A percentile compares a stretch with the other conserved stretches of the same genome.
Conservation (phyloP, 1,140 invertebrate species). For the Panagrolaimus sp. region DNA sequence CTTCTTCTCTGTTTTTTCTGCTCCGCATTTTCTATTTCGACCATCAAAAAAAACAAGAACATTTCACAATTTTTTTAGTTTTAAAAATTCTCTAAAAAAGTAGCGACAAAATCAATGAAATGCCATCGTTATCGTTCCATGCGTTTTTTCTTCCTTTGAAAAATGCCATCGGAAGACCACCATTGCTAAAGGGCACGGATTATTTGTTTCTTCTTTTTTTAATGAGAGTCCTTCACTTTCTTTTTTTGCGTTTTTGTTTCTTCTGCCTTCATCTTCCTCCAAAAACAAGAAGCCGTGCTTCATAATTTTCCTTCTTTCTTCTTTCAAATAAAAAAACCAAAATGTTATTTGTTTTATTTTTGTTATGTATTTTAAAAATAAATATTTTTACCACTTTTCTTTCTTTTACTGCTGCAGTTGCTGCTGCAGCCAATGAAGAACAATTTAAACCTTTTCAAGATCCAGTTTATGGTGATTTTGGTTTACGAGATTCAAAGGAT, state of each 20-base stretch:
- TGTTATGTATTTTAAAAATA: background rate
- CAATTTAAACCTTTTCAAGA: slow-evolving; percentile 24
- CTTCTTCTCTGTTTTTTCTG: too few relatives aligned
- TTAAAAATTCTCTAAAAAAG: too few relatives aligned
- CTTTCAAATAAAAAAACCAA: background rate
- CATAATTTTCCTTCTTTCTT: background rate
- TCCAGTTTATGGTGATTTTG: slow-evolving; percentile 25
- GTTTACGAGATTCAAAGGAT: slow-evolving; percentile 23
- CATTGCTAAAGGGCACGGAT: background rate
- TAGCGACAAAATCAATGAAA: too few relatives aligned
- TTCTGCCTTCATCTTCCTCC: background rate
- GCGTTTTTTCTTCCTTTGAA: too few relatives aligned
- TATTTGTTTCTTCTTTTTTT: slow-evolving; percentile 9
- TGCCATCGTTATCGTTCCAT: too few relatives aligned
- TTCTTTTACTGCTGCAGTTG: too few relatives aligned
- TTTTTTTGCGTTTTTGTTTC: background rate
- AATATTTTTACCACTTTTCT: background rate
- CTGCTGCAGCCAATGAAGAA: background rate
- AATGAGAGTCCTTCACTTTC: background rate
- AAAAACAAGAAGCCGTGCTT: background rate
- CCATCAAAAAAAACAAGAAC: too few relatives aligned
- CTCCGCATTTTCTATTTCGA: too few relatives aligned
- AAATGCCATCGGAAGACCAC: too few relatives aligned
- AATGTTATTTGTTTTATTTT: background rate
- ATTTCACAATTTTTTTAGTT: too few relatives aligned